Base-by-base conservation (phyloP, 2,113 vertebrate species). In the Sylvietta virens region DNA sequence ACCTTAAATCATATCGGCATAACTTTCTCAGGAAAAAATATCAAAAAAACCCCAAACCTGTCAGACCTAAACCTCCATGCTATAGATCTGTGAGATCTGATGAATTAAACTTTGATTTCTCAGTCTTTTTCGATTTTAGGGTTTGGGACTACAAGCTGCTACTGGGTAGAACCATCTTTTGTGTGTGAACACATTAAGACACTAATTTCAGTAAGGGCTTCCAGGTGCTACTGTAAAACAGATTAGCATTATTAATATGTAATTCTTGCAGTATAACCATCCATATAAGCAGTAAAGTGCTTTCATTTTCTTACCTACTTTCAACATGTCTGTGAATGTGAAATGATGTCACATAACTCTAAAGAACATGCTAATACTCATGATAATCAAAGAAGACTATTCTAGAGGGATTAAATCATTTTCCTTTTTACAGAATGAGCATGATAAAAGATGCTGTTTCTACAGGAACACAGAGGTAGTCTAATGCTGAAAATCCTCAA, bases 401-500 rank as follows among this genome's bases (percentile, higher is more conserved):
- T 90, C 39, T 42, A 50, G 21, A 14, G 30, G 79, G 37, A 81
- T 86, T 94, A 92, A 64, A 90, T 86, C 33, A n/a, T 40, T 28
- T 80, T 66, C 26, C 19, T 70, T 94, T 87, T 62, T 78, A 67
- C 42, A 88, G 70, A 94, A 94, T 15, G 18, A 86, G 24, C 19
- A 57, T 0, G 5, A 88, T 58, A 83, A 88, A 87, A 88, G 22
- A 71, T 84, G 31, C 20, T 71, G 18, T 91, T 94, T 77, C 71
- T 86, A 71, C 69, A 91, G 67, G 53, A 86, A 90, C 27, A 78
- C 31, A 35, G 65, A 61, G 7, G 42, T 51, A 86, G 35, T 56
- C 28, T 72, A 90, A 94, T 86, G 48, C 53, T 86, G 85, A 88
- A 95, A 92, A 92, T 91, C 87, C 65, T 90, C 48, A 90, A 94